Evolutionary conservation across 2,113 vertebrate species (phyloP).

Genomic region (Murina feae): DNA sequence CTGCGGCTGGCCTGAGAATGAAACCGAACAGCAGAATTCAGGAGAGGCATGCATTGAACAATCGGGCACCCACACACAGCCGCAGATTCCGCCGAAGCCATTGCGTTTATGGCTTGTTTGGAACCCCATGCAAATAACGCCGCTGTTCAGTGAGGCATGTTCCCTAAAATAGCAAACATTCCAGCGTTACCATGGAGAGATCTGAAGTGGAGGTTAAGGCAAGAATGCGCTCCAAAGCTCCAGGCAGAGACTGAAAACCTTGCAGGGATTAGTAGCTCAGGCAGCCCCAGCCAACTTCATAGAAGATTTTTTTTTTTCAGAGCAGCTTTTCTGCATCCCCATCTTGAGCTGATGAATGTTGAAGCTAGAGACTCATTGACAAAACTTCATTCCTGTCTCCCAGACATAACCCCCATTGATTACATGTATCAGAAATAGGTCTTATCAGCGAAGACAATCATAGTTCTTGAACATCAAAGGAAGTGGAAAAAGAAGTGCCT

Average conservation of each 20-base stretch:
- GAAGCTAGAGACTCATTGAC: neutral
- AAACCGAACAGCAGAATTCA: neutral
- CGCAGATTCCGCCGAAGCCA: neutral
- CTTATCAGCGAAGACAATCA: neutral
- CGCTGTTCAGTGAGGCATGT: neutral
- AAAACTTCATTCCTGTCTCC: neutral
- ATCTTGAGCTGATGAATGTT: neutral
- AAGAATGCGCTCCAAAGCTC: slow-evolving; percentile 33
- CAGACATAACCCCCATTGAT: neutral
- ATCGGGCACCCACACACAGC: neutral
- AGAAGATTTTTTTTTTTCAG: neutral
- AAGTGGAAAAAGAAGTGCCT: neutral
- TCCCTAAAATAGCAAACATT: slow-evolving; percentile 69
- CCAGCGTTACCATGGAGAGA: slow-evolving; percentile 48
- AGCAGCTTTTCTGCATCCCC: neutral
- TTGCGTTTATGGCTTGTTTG: neutral
- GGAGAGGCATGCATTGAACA: neutral
- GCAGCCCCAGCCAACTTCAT: neutral
- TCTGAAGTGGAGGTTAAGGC: neutral
- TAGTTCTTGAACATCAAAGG: neutral
- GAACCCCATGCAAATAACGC: slow-evolving; percentile 30
- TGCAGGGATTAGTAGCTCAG: neutral
- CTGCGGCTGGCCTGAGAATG: neutral
- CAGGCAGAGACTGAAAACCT: neutral
- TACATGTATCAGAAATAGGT: neutral